These are phyloP conservation scores for Betta splendens DNA, from an alignment of 2,797 vertebrate species.

Conservation along the genomic window DNA sequence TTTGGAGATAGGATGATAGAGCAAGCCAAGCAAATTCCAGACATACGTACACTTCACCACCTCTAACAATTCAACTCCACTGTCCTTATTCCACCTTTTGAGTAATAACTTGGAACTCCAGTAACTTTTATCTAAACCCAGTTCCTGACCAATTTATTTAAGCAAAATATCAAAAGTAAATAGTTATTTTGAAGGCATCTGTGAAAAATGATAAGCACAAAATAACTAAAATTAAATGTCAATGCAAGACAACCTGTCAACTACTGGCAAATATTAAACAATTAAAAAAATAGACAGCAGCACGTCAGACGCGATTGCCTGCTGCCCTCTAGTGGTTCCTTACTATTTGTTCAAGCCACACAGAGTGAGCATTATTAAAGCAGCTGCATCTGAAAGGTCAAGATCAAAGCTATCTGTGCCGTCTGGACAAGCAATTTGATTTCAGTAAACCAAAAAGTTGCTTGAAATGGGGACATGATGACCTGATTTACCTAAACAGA, in stretches of 20 bases:
- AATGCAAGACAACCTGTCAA: constrained; percentile 14
- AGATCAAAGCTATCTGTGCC: too few species aligned
- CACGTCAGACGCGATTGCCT: constrained; percentile 31
- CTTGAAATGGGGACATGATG: too few species aligned
- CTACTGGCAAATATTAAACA: constrained; percentile 18
- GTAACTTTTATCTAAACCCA: constrained; percentile 32
- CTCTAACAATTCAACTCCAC: constrained; percentile 11
- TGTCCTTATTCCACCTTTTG: constrained; percentile 17
- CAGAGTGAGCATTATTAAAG: not conserved
- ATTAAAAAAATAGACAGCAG: constrained; percentile 21
- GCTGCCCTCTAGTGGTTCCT: constrained; percentile 64
- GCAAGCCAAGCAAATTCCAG: not conserved
- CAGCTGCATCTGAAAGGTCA: not conserved
- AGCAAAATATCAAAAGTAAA: too few species aligned
- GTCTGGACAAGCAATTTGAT: too few species aligned
- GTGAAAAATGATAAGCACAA: constrained; percentile 36
- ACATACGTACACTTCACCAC: not conserved
- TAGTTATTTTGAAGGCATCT: constrained; percentile 31
- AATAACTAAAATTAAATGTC: constrained; percentile 14
- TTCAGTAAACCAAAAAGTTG: too few species aligned
- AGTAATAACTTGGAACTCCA: constrained; percentile 38
- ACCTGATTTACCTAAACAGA: too few species aligned
- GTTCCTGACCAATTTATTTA: too few species aligned
- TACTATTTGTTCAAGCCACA: not conserved
- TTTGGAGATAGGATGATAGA: constrained; percentile 13